Base-by-base conservation (phyloP, 2,888 invertebrate species). In the Aromia moschata region DNA sequence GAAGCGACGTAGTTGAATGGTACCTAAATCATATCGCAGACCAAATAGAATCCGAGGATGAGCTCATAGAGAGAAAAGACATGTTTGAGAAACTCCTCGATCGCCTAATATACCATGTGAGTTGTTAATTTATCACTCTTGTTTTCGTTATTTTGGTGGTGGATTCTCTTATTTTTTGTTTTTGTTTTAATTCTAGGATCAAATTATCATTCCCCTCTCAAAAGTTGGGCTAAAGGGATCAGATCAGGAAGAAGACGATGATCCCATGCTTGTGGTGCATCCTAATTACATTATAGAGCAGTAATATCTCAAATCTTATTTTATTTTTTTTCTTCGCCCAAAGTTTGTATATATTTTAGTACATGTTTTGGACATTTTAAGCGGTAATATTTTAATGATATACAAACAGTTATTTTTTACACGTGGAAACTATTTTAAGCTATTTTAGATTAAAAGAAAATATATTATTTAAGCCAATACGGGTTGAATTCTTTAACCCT, bases 71-170 rank as follows among this genome's bases (percentile, higher is more conserved):
- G 73, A 88, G 91, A 75, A 98, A 96, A 81, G 88, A 88, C 10
- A 82, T 98, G 16, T 90, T 96, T 16, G 96, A 98, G 78, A 97
- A 96, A 83, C 92, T 99, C 56, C 89, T 99, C 55, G 94, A 97
- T 77, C 85, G 98, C 56, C 87, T 97, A 16, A 91, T 93, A 76
- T 91, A 92, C 78, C 90, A 91, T 73, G 92, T 92, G 80, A 84
- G 89, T 64, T 17, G 11, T 25, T n/a, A 3, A 7, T 38, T 38
- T 25, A 3, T 25, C 25, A 25, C 7, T 25, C 4, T 25, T 25
- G 7, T 25, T 25, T 25, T 25, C 3, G 3, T 25, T 25, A 11
- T 53, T 46, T 59, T 43, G 33, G 40, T 16, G 17, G 38, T 43
- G 38, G 40, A 58, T 38, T 31, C 53, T 70, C 72, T 68, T 55